A percentile compares a stretch with the other conserved stretches of the same genome.
These are phyloP conservation scores for Nestor notabilis DNA, from an alignment of 2,113 vertebrate species.

Conservation along the genomic window DNA sequence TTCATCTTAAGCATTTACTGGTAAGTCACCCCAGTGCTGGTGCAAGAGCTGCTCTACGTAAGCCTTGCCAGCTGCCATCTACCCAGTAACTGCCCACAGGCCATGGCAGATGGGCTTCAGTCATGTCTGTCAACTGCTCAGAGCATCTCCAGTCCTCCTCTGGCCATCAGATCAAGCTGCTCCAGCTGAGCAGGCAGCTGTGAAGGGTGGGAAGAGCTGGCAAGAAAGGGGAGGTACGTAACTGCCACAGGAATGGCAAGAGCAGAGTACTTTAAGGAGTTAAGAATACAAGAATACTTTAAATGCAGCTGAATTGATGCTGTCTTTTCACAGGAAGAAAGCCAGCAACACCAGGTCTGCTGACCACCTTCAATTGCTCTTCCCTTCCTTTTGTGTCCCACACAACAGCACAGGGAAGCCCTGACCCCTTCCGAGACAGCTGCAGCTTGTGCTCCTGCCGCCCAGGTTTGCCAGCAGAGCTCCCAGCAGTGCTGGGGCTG, in stretches of 20 bases:
- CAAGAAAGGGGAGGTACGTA: background rate
- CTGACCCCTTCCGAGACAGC: accelerated
- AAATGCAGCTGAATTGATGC: background rate
- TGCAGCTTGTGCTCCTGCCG: background rate
- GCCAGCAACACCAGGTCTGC: background rate
- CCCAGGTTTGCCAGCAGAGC: background rate
- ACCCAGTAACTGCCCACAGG: background rate
- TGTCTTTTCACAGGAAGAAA: background rate
- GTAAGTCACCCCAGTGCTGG: background rate
- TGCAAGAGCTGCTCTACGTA: background rate
- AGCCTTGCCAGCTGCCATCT: background rate
- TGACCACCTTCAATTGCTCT: background rate
- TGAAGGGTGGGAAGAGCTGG: background rate
- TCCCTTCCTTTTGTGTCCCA: accelerated
- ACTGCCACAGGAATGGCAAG: background rate
- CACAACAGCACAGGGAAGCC: background rate
- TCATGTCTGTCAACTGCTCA: background rate
- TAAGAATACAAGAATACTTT: background rate
- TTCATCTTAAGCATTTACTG: background rate
- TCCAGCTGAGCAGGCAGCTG: background rate
- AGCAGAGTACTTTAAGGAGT: background rate
- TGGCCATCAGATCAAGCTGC: background rate
- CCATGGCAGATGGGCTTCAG: background rate
- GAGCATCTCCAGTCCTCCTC: background rate
- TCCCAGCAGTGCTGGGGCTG: background rate